A percentile compares a stretch with the other conserved stretches of the same genome.
Conservation (phyloP, 2,113 vertebrate genomes). For the Chiloscyllium plagiosum region DNA sequence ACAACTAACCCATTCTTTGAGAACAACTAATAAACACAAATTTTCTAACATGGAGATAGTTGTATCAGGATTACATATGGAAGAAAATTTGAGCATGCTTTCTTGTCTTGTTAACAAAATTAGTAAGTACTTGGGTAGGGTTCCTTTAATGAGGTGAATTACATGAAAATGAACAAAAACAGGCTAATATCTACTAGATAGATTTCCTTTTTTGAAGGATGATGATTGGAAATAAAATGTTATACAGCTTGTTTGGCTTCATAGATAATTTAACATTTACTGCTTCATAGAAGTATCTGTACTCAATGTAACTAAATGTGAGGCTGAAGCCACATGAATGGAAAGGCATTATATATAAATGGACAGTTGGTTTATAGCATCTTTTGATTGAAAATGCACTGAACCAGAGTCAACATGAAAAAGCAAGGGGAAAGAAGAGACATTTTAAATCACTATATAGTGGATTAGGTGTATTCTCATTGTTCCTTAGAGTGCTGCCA, state of each 20-base stretch:
- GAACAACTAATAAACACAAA: background rate
- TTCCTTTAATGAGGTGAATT: background rate
- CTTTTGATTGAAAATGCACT: conserved; percentile 33
- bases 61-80: background rate
- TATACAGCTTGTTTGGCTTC: background rate
- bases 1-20: background rate
- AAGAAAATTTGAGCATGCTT: background rate
- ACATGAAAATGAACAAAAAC: background rate
- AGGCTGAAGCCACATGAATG: background rate
- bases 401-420: background rate
- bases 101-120: background rate
- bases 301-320: background rate
- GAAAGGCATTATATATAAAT: background rate
- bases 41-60: background rate
- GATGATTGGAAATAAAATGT: background rate
- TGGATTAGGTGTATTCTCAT: conserved; percentile 22
- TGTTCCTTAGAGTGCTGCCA: background rate
- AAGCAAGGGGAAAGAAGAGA: background rate
- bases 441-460: conserved; percentile 19
- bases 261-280: background rate
- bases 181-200: background rate
- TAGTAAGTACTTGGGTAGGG: background rate
- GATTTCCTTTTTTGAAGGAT: background rate
- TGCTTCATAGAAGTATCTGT: background rate
- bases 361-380: background rate